Conservation (phyloP, 2,113 vertebrate species). For the Tautogolabrus adspersus region DNA sequence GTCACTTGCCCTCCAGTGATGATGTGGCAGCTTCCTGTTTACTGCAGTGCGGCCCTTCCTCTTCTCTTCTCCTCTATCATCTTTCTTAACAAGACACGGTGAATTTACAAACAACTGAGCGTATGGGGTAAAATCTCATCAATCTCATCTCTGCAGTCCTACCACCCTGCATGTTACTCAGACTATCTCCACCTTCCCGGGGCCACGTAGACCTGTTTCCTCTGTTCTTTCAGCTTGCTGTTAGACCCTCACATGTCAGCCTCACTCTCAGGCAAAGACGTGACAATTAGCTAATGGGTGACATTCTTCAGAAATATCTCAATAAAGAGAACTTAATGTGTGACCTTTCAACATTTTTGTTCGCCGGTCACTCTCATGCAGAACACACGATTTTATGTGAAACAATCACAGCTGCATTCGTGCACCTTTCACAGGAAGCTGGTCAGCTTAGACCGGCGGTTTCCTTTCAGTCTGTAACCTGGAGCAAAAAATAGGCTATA, state of each 20-base stretch:
- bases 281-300: not conserved
- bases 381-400: not conserved
- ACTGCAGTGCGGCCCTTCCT: constrained; percentile 46
- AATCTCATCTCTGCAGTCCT: constrained; percentile 18
- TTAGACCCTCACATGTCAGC: not conserved
- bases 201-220: constrained; percentile 45
- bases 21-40: constrained; percentile 82
- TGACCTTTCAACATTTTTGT: constrained; percentile 12
- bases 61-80: constrained; percentile 68
- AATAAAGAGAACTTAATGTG: not conserved
- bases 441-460: constrained; percentile 44
- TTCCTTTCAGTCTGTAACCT: constrained; percentile 59
- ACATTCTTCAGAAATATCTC: not conserved
- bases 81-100: constrained; percentile 47
- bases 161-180: constrained; percentile 32
- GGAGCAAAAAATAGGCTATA: constrained; percentile 38
- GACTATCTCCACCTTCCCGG: constrained; percentile 1
- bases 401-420: constrained; percentile 43
- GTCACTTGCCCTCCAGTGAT: constrained; percentile 19
- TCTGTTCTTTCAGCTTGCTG: constrained; percentile 7
- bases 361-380: not conserved
- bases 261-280: not conserved
- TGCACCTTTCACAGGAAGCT: constrained; percentile 69
- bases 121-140: constrained; percentile 15
- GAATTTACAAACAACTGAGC: constrained; percentile 66